phyloP scores from a whole-genome alignment of 2,797 vertebrate species.

The Mycteria americana region DNA sequence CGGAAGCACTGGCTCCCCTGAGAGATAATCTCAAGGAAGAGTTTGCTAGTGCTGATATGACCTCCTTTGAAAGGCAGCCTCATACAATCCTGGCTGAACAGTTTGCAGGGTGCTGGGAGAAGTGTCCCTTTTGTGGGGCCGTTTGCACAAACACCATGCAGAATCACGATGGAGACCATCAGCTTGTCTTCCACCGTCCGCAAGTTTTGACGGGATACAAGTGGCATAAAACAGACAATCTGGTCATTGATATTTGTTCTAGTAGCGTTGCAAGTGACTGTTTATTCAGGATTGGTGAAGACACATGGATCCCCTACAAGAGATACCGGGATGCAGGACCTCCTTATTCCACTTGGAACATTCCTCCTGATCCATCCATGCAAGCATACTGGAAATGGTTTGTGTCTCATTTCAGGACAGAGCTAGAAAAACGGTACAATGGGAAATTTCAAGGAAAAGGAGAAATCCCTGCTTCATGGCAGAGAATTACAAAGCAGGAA shows the following conservation, averaged over 20 bases:
- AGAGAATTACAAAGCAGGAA: not conserved
- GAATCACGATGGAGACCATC: not conserved
- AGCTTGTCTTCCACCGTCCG: constrained; percentile 26
- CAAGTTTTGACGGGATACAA: fast-evolving
- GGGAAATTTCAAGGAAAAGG: not conserved
- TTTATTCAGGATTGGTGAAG: fast-evolving
- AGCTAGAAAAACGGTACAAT: not conserved
- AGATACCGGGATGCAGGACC: not conserved
- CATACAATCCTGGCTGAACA: constrained; percentile 41
- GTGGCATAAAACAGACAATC: not conserved
- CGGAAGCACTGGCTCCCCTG: not conserved
- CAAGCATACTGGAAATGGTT: constrained; percentile 59
- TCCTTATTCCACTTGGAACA: constrained; percentile 1
- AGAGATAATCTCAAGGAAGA: fast-evolving
- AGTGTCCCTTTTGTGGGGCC: constrained; percentile 66
- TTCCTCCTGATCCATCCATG: not conserved
- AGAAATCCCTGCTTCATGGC: not conserved
- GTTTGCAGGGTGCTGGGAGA: constrained; percentile 60
- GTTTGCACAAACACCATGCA: constrained; percentile 62
- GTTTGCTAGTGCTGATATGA: fast-evolving
- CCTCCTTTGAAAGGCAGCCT: not conserved
- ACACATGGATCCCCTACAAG: not conserved
- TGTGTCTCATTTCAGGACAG: not conserved
- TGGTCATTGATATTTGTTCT: constrained; percentile 51
- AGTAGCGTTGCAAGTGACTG: not conserved